These are phyloP conservation scores for Sinocyclocheilus maitianheensis DNA, from an alignment of 2,113 vertebrate species.

Conservation along the genomic window DNA sequence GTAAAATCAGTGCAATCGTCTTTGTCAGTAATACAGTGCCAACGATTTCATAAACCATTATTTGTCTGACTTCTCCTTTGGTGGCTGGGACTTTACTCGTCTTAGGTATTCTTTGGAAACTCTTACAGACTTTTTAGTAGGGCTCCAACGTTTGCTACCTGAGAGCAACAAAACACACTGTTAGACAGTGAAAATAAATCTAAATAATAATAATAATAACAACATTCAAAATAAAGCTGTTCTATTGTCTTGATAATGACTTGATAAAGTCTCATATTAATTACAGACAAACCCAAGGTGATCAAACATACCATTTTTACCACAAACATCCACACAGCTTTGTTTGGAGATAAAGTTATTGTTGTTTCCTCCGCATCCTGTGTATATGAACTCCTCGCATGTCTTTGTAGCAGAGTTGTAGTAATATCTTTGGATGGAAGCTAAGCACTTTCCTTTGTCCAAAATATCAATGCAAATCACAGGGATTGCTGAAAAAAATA, in stretches of 20 bases:
- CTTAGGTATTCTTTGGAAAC: background rate
- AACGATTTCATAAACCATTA: background rate
- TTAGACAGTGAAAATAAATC: constrained; percentile 17
- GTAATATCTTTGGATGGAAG: constrained; percentile 86
- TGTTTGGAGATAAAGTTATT: constrained; percentile 86
- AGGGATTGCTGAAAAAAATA: constrained; percentile 71
- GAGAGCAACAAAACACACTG: constrained; percentile 42
- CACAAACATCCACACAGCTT: constrained; percentile 80
- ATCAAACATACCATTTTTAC: constrained; percentile 66
- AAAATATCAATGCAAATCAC: constrained; percentile 81
- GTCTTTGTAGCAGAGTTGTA: constrained; percentile 78
- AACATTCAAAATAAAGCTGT: constrained; percentile 1
- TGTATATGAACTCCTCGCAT: constrained; percentile 85
- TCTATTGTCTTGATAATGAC: background rate
- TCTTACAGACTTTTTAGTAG: background rate
- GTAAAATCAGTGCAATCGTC: constrained; percentile 20
- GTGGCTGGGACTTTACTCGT: background rate
- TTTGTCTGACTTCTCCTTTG: background rate
- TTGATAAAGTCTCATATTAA: constrained; percentile 4
- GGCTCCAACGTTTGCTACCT: constrained; percentile 20
- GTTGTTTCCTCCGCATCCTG: constrained; percentile 88
- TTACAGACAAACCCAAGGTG: background rate
- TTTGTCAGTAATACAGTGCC: background rate
- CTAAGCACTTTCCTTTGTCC: constrained; percentile 84
- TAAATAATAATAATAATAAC: background rate